These are phyloP conservation scores for Platichthys flesus DNA, from an alignment of 2,113 vertebrate genomes.

Conservation along the genomic window DNA sequence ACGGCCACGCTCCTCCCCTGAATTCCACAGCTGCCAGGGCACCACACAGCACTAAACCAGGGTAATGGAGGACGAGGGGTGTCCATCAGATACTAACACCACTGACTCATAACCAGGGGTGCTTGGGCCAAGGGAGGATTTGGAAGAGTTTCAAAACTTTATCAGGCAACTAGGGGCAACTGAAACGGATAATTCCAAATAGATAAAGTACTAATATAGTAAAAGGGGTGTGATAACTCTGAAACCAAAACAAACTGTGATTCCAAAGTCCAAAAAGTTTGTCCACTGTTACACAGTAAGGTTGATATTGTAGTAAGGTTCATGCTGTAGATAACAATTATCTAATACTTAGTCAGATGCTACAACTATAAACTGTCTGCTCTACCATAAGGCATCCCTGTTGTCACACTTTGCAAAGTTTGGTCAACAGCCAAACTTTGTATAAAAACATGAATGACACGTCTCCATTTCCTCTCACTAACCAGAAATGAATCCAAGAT, in stretches of 20 bases:
- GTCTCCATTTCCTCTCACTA: too few species aligned
- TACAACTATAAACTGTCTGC: too few species aligned
- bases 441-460: too few species aligned
- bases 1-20: constrained; percentile 43
- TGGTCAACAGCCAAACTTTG: too few species aligned
- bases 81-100: constrained; percentile 12
- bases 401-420: too few species aligned
- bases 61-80: background rate
- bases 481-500: too few species aligned
- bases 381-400: too few species aligned
- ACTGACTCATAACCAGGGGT: background rate
- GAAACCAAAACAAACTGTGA: background rate
- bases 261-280: background rate
- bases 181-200: background rate
- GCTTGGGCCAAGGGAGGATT: background rate
- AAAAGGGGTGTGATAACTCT: background rate
- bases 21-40: constrained; percentile 62
- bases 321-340: too few species aligned
- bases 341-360: too few species aligned
- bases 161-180: too few species aligned
- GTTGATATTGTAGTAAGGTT: too few species aligned
- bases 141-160: background rate
- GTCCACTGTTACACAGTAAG: background rate
- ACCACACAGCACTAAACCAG: constrained; percentile 18
- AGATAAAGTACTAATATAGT: background rate